Evolutionary conservation across 1,140 invertebrate species (phyloP).

Genomic region (Platyscapa corneri): DNA sequence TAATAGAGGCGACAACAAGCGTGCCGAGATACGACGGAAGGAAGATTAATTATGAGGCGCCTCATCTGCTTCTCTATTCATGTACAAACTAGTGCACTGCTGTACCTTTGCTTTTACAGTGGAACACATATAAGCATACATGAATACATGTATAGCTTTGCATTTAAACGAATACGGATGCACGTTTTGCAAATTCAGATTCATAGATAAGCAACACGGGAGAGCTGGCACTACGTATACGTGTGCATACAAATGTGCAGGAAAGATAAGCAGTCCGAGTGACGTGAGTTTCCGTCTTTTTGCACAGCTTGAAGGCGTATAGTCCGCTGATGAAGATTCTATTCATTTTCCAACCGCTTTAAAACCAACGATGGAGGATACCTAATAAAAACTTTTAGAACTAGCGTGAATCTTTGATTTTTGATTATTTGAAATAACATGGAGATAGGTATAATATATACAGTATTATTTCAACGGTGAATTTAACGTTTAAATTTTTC

Average conservation of each 20-base stretch:
- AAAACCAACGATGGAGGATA: background rate
- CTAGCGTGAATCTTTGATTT: constrained; percentile 2
- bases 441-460: no score
- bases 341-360: constrained; percentile 29
- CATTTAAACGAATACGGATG: background rate
- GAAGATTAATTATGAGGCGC: constrained; percentile 52
- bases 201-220: constrained; percentile 13
- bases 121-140: background rate
- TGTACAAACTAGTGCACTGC: background rate
- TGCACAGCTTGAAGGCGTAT: background rate
- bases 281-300: constrained; percentile 10
- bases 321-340: constrained; percentile 24
- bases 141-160: background rate
- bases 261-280: constrained; percentile 10
- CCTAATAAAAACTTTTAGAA: background rate
- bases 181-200: constrained; percentile 10
- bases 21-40: background rate
- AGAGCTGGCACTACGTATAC: background rate
- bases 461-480: no score
- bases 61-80: constrained; percentile 51
- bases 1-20: background rate
- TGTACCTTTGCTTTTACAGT: background rate
- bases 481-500: no score
- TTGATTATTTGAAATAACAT: background rate
- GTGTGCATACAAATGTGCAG: background rate